Evolutionary conservation across 2,113 vertebrate genomes (phyloP), one percentile per base, ranked within the genome.

Genomic region (Perccottus glenii): DNA sequence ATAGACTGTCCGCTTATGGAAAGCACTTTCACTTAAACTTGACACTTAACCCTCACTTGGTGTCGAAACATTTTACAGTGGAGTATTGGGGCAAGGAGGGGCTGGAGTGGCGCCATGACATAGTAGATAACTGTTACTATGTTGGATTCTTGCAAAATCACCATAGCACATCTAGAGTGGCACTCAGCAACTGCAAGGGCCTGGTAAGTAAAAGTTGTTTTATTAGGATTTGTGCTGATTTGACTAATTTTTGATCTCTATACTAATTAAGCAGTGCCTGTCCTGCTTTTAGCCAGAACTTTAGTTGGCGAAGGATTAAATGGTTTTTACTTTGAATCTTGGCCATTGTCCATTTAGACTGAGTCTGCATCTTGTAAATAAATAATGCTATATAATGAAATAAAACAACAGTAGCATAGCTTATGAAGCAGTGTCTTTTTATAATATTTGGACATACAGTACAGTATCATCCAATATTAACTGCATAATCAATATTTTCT

Each of bases 21-120:
- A 98, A 95, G 94, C 96, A 97, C 95, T 98, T 99, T 96, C 94
- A 98, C 88, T 92, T 99, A 88, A 98, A 99, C 91, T 93, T 99
- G 92, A 98, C 94, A 72, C 95, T 96, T 87, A 99, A 94, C 92
- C 96, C 95, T 87, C 92, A 95, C 90, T 94, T 99, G 90, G 95
- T 99, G 83, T 98, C 97, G 15, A 97, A 93, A 92, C 94, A 98
- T 87, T 99, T 98, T 87, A 95, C 93, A 60, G 97, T 99, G 92
- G 98, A 99, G 89, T 98, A 98, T 60, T 99, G 98, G 98, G 96
- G 95, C 60, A 94, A 91, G 87, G 93, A 94, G 19, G 97, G 96
- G 87, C 93, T 93, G 27, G 94, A 96, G 73, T 96, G 95, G 95
- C 95, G 94, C 59, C 96, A 98, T 6, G 90, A 94, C 85, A 80